Evolutionary conservation across 2,797 vertebrate genomes (phyloP).

Genomic region (Epinephelus malabaricus): DNA sequence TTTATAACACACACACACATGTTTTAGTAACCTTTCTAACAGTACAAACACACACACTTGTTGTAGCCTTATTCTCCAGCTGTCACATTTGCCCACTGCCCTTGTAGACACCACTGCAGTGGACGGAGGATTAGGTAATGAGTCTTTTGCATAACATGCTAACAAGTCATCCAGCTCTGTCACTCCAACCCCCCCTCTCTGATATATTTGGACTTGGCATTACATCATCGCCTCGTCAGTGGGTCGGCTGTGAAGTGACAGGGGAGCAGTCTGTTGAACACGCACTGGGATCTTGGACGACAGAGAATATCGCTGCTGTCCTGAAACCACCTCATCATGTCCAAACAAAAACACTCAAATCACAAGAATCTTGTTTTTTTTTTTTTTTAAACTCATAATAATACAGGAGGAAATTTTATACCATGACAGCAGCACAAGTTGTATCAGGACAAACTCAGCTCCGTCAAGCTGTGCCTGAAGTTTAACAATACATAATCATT

Average conservation of each 20-base stretch:
- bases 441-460: not conserved
- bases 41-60: constrained; percentile 8
- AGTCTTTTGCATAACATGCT: constrained; percentile 50
- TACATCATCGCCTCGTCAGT: constrained; percentile 42
- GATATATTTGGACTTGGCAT: constrained; percentile 17
- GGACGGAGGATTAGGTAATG: constrained; percentile 46
- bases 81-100: constrained; percentile 60
- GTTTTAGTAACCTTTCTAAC: too few species aligned
- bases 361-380: not conserved
- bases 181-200: not conserved
- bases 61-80: constrained; percentile 37
- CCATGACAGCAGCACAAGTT: not conserved
- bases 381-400: not conserved
- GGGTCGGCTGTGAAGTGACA: constrained; percentile 45
- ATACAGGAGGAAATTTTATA: not conserved
- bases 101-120: not conserved
- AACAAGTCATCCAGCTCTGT: constrained; percentile 38
- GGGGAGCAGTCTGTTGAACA: not conserved
- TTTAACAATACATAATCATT: too few species aligned
- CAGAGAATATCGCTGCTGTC: not conserved
- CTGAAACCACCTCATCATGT: not conserved
- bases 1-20: not conserved
- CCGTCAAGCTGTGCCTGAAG: too few species aligned
- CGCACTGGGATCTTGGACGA: not conserved
- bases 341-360: not conserved